phyloP scores from a whole-genome alignment of 2,888 invertebrate species.

The Caenorhabditis zanzibari region DNA sequence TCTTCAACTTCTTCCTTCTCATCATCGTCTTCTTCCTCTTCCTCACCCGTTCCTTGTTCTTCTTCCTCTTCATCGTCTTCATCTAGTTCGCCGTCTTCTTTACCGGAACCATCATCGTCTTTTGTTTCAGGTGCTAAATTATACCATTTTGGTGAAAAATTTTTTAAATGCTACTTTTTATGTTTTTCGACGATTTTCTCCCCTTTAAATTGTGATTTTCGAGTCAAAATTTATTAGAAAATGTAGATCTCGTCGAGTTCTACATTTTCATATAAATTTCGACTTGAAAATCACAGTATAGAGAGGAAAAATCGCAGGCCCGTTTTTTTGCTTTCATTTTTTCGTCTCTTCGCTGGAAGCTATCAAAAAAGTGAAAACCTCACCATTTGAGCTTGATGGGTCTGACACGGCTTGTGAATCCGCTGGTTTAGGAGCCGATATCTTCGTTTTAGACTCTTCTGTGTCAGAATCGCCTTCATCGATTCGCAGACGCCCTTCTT shows the following conservation, averaged over 20 bases:
- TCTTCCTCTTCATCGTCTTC: slow-evolving; percentile 47
- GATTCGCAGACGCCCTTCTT: slow-evolving; percentile 55
- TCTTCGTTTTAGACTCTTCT: slow-evolving; percentile 7
- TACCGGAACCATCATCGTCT: slow-evolving; percentile 6
- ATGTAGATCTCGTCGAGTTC: too few relatives aligned
- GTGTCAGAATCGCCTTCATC: slow-evolving; percentile 46
- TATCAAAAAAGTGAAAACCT: neutral
- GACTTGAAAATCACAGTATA: too few relatives aligned
- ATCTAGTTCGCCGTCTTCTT: slow-evolving; percentile 60
- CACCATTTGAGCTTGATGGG: slow-evolving; percentile 3
- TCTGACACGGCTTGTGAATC: neutral
- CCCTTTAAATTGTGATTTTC: too few relatives aligned
- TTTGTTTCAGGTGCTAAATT: slow-evolving; percentile 2
- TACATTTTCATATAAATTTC: too few relatives aligned
- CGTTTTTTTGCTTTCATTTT: too few relatives aligned
- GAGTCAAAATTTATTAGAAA: too few relatives aligned
- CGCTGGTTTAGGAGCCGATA: slow-evolving; percentile 14
- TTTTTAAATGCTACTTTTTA: neutral
- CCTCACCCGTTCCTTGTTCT: neutral
- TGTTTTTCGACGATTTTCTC: neutral
- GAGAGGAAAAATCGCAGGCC: too few relatives aligned
- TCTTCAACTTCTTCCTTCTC: slow-evolving; percentile 14
- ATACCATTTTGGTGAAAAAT: neutral
- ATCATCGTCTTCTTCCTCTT: neutral
- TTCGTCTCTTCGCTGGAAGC: too few relatives aligned